A percentile compares a stretch with the other conserved stretches of the same genome.
These are phyloP conservation scores for Marronus borbonicus DNA, from an alignment of 2,888 invertebrate species.

Conservation along the genomic window DNA sequence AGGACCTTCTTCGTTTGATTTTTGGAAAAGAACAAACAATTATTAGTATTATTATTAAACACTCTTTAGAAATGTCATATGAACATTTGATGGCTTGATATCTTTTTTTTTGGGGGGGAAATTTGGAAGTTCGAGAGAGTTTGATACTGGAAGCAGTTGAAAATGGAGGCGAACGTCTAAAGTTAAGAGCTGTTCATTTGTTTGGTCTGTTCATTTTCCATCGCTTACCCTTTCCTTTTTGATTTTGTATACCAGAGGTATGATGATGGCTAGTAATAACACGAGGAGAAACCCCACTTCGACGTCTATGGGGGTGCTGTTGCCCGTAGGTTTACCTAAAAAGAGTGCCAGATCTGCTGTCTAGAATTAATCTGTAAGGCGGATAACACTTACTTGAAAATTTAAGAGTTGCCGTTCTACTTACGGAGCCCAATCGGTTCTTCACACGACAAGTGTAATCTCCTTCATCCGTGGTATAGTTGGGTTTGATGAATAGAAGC, in stretches of 20 bases:
- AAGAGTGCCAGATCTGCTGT: not conserved
- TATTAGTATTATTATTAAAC: not conserved
- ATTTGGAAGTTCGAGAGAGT: too few species aligned
- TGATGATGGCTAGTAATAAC: conserved; percentile 63
- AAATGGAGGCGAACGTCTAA: too few species aligned
- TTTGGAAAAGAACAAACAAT: conserved; percentile 50
- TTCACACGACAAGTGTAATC: too few species aligned
- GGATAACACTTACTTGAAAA: conserved; percentile 71
- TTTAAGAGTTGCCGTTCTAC: conserved; percentile 65
- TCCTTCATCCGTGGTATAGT: too few species aligned
- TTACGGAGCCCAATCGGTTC: too few species aligned
- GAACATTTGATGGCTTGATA: too few species aligned
- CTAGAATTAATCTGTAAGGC: not conserved
- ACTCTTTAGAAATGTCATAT: too few species aligned
- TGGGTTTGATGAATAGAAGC: too few species aligned
- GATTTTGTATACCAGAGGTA: conserved; percentile 70
- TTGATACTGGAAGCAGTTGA: too few species aligned
- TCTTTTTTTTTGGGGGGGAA: too few species aligned
- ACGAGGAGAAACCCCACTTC: conserved; percentile 65
- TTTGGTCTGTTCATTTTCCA: too few species aligned
- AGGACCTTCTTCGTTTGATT: conserved; percentile 78
- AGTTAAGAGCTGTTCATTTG: too few species aligned
- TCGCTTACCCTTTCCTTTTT: conserved; percentile 69
- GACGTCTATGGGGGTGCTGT: conserved; percentile 52
- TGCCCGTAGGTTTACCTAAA: conserved; percentile 57